Conservation (phyloP, 2,888 invertebrate species). For the Aricia artaxerxes region DNA sequence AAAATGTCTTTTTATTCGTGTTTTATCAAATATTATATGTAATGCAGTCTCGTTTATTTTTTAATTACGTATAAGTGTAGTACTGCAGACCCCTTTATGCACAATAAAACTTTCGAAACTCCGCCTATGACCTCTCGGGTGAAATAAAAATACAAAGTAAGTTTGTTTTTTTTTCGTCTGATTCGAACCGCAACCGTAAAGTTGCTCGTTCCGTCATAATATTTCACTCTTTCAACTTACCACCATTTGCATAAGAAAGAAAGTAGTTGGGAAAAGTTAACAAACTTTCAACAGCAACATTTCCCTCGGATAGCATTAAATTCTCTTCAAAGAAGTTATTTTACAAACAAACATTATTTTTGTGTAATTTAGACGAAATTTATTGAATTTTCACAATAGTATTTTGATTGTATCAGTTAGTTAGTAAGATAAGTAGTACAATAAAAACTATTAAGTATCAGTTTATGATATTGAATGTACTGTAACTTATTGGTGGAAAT, state of each 20-base stretch:
- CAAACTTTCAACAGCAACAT: background rate
- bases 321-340: background rate
- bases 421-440: no score
- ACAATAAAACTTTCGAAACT: background rate
- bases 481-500: no score
- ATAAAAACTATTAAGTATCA: no score
- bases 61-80: background rate
- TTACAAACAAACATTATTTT: background rate
- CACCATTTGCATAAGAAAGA: slow-evolving; percentile 6
- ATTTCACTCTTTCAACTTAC: slow-evolving; percentile 4
- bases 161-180: background rate
- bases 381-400: no score
- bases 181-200: background rate
- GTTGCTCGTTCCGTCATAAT: slow-evolving; percentile 7
- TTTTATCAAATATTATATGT: no score
- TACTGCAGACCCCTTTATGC: background rate
- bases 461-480: no score
- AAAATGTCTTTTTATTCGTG: no score
- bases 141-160: background rate
- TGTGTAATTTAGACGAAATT: background rate
- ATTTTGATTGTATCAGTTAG: no score
- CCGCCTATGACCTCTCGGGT: background rate
- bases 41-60: no score
- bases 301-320: slow-evolving; percentile 5
- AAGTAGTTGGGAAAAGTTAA: slow-evolving; percentile 7